Conservation (phyloP, 2,888 invertebrate species). For the Eubasilissa splendida region DNA sequence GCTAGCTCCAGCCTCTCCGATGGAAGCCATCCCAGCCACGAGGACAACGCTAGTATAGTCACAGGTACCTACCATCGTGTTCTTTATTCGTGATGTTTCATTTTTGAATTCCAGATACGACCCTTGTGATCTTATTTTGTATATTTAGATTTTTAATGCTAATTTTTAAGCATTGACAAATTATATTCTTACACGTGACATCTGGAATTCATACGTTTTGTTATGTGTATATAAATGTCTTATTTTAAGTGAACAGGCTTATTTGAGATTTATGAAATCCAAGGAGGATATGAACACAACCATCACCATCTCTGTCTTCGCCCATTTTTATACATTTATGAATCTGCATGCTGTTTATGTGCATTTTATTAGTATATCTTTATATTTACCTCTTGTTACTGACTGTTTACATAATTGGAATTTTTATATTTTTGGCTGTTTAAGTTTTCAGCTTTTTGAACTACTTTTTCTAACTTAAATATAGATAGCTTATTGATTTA, state of each 20-base stretch:
- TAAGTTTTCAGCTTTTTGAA: slow-evolving; percentile 47
- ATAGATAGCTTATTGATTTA: slow-evolving; percentile 38
- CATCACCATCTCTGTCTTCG: slow-evolving; percentile 57
- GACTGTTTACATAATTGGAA: slow-evolving; percentile 56
- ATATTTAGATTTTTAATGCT: not conserved
- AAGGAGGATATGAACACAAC: slow-evolving; percentile 49
- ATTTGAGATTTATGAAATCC: slow-evolving; percentile 17
- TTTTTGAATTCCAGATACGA: not conserved
- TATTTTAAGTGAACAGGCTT: slow-evolving; percentile 25
- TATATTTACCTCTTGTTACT: slow-evolving; percentile 51
- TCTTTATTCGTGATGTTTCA: slow-evolving; percentile 4
- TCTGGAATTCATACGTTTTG: not conserved
- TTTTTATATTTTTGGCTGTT: slow-evolving; percentile 59
- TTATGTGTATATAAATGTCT: slow-evolving; percentile 12
- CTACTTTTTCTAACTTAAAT: slow-evolving; percentile 27
- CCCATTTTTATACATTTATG: slow-evolving; percentile 52
- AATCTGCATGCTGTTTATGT: slow-evolving; percentile 58
- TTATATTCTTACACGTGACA: no score
- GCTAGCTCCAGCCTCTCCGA: slow-evolving; percentile 91
- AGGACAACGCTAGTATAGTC: slow-evolving; percentile 88
- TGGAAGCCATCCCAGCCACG: slow-evolving; percentile 78
- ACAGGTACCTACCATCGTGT: slow-evolving; percentile 77
- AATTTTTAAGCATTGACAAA: not conserved
- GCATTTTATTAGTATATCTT: slow-evolving; percentile 54
- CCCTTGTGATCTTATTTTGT: not conserved